Base-by-base conservation (phyloP, 2,888 invertebrate species). In the Rhingia campestris region DNA sequence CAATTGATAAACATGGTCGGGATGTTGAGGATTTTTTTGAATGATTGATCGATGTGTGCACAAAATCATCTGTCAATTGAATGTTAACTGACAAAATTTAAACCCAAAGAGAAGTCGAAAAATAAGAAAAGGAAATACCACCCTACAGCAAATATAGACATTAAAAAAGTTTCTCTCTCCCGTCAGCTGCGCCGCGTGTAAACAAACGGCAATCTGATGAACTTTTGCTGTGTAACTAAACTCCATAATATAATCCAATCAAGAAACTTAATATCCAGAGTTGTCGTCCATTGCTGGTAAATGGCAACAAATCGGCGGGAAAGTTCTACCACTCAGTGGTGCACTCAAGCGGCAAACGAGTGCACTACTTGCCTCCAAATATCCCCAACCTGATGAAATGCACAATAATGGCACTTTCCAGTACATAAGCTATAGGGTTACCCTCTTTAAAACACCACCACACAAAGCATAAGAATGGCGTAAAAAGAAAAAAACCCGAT, bases 331-430 rank as follows among this genome's bases (percentile, higher is more conserved):
- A 43, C 3, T 37, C 58, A 58, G 58, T 77, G 75, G 76, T 80
- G 86, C 86, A 82, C 86, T 74, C 86, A 74, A 69, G 80, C 80
- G 86, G 86, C 58, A 86, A 86, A 82, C 7, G 10, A 53, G 3
- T 74, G 79, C 66, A 86, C 84, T 77, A 81, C 7, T 6, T 54
- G 51, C 39, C 49, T 61, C 43, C 49, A 43, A 56, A 10, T 14
- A 39, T 6, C 41, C 59, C 49, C 61, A 10, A 45, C 33, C 22
- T 10, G 35, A 14, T 10, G 9, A 5, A 74, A 59, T 70, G 77
- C 70, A 74, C 45, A 69, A 4, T 10, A 77, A 4, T 22, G 22
- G 22, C 53, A 49, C 22, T 43, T 72, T 81, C 56, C 67, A 77
- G 58, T 81, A 69, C 37, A 76, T 22, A 66, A n/a, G 14, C 12